A percentile compares a stretch with the other conserved stretches of the same genome.
Conservation (phyloP, 2,797 vertebrate species). For the Danionella dracula region DNA sequence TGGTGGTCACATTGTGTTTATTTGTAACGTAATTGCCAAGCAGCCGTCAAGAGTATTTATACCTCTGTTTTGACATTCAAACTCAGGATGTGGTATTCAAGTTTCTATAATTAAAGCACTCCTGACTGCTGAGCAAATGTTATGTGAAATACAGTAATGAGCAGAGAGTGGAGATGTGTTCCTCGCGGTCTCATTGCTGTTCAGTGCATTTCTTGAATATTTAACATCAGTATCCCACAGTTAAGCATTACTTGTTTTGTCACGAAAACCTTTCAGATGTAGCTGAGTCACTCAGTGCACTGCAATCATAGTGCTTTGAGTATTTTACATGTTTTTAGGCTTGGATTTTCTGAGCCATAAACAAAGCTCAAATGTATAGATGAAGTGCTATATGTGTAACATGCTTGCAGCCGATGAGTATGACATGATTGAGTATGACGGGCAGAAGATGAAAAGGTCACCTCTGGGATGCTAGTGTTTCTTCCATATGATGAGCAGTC, state of each 20-base stretch:
- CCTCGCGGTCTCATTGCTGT: constrained; percentile 32
- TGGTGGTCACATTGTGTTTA: neutral
- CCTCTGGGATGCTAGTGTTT: constrained; percentile 53
- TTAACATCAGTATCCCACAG: neutral
- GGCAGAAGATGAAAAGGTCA: constrained; percentile 68
- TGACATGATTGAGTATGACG: constrained; percentile 48
- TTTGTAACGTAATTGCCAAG: neutral
- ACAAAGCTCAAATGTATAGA: neutral
- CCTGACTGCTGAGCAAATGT: constrained; percentile 21
- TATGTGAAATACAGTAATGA: constrained; percentile 11
- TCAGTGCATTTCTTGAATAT: neutral
- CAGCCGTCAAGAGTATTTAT: constrained; percentile 14
- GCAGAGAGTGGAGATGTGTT: constrained; percentile 56
- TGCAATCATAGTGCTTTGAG: neutral
- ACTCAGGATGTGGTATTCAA: constrained; percentile 7
- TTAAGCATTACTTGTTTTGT: neutral
- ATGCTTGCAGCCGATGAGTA: constrained; percentile 14
- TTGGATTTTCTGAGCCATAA: neutral
- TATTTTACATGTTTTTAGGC: neutral
- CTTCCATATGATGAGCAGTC: constrained; percentile 52
- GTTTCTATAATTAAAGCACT: constrained; percentile 13
- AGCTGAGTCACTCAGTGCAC: neutral
- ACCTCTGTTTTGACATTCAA: constrained; percentile 21
- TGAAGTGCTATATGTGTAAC: constrained; percentile 9
- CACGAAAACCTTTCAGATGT: neutral